phyloP scores from a whole-genome alignment of 2,888 invertebrate species.

The Sminthurinus aureus region DNA sequence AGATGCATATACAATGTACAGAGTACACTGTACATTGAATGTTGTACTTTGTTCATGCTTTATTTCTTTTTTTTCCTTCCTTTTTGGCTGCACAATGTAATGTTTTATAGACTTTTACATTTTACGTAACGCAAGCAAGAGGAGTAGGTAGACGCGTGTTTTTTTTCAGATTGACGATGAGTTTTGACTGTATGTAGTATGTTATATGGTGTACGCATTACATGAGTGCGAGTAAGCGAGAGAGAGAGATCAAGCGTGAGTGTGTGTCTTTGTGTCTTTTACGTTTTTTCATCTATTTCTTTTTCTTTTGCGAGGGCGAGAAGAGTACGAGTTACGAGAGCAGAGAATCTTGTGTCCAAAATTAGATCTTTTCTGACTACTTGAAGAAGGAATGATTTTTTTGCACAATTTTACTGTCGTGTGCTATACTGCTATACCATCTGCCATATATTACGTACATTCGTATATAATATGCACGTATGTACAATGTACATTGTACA shows the following conservation, averaged over 20 bases:
- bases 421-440: neutral
- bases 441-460: neutral
- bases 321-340: conserved; percentile 12
- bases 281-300: neutral
- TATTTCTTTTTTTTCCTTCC: too few relatives aligned
- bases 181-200: neutral
- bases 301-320: conserved; percentile 1
- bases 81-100: neutral
- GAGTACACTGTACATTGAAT: too few relatives aligned
- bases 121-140: neutral
- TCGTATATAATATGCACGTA: neutral
- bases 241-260: neutral
- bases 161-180: conserved; percentile 5
- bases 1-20: too few relatives aligned
- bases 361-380: conserved; percentile 29
- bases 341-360: conserved; percentile 25
- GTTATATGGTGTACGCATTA: neutral
- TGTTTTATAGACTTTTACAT: too few relatives aligned
- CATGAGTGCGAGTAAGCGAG: neutral
- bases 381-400: conserved; percentile 24
- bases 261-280: neutral
- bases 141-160: neutral
- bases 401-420: conserved; percentile 27
- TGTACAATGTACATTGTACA: neutral
- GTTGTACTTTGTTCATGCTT: too few relatives aligned